These are phyloP conservation scores for Neosilurus hyrtlii DNA, from an alignment of 2,797 vertebrate genomes.

Conservation along the genomic window DNA sequence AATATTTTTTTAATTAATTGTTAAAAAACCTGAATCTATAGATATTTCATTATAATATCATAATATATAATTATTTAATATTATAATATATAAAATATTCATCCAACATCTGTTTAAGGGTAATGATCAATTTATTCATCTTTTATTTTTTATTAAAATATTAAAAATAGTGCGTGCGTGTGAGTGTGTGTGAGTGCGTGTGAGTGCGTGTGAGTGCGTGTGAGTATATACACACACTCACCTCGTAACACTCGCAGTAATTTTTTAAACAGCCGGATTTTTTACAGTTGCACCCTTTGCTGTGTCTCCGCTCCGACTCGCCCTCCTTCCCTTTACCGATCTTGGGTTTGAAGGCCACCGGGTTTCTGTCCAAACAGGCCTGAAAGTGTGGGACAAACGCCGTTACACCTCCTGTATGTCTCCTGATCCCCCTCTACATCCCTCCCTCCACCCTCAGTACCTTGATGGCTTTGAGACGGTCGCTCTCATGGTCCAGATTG, in stretches of 20 bases:
- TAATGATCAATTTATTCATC: no score
- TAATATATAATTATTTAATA: no score
- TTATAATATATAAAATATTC: no score
- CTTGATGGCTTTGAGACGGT: slow-evolving; percentile 97
- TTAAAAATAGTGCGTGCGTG: no score
- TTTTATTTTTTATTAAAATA: no score
- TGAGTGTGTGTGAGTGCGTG: no score
- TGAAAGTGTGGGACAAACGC: slow-evolving; percentile 54
- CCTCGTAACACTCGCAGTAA: slow-evolving; percentile 99
- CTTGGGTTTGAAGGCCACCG: slow-evolving; percentile 98
- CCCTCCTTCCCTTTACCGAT: slow-evolving; percentile 98
- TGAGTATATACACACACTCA: slow-evolving; percentile 52
- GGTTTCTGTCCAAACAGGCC: slow-evolving; percentile 97
- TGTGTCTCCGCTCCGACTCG: slow-evolving; percentile 93
- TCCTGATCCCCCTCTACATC: not conserved
- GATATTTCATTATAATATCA: no score
- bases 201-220: no score
- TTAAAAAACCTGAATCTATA: no score
- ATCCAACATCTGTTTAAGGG: no score
- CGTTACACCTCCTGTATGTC: not conserved
- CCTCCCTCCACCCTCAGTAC: slow-evolving; percentile 62
- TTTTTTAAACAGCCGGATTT: slow-evolving; percentile 97
- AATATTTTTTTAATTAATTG: no score
- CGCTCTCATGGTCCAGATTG: slow-evolving; percentile 96
- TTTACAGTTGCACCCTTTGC: slow-evolving; percentile 98